Percentiles rank a stretch among this genome's conserved stretches.
Evolutionary conservation across 1,140 invertebrate species (phyloP).

Genomic region (Drusus annulatus): DNA sequence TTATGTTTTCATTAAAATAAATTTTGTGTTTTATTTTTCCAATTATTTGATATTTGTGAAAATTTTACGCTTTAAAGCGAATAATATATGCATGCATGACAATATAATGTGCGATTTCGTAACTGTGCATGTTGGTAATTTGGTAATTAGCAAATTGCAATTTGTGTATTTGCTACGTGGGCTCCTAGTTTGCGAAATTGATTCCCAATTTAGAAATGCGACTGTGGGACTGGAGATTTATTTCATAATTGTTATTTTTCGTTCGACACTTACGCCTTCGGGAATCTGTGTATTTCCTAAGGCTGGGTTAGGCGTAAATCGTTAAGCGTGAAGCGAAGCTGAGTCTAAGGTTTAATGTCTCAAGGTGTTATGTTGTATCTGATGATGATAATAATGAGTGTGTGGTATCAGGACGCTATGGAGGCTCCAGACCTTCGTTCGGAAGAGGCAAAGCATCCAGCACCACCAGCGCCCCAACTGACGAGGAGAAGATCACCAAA

Average conservation of each 20-base stretch:
- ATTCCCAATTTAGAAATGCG: not conserved
- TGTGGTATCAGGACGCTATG: conserved; percentile 46
- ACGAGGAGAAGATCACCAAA: conserved; percentile 51
- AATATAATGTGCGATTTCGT: conserved; percentile 18
- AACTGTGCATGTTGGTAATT: conserved; percentile 18
- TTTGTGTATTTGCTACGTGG: too few relatives aligned
- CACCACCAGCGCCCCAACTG: conserved; percentile 20
- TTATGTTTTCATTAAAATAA: conserved; percentile 8
- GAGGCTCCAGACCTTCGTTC: conserved; percentile 35
- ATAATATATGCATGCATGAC: conserved; percentile 24
- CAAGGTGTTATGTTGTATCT: too few relatives aligned
- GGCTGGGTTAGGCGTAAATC: too few relatives aligned
- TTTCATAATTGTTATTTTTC: not conserved
- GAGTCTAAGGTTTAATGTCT: too few relatives aligned
- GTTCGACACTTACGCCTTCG: too few relatives aligned
- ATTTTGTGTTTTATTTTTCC: not conserved
- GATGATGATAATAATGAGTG: too few relatives aligned
- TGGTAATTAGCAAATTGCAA: not conserved
- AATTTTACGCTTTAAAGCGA: not conserved
- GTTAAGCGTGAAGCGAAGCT: too few relatives aligned
- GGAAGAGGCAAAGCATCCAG: conserved; percentile 43
- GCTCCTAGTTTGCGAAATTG: too few relatives aligned
- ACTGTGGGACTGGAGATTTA: not conserved
- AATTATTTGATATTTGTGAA: conserved; percentile 4
- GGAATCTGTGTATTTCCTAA: too few relatives aligned